Percentiles rank a stretch among this genome's conserved stretches.
These are phyloP conservation scores for Gavialis gangeticus DNA, from an alignment of 2,113 vertebrate genomes.

Conservation along the genomic window DNA sequence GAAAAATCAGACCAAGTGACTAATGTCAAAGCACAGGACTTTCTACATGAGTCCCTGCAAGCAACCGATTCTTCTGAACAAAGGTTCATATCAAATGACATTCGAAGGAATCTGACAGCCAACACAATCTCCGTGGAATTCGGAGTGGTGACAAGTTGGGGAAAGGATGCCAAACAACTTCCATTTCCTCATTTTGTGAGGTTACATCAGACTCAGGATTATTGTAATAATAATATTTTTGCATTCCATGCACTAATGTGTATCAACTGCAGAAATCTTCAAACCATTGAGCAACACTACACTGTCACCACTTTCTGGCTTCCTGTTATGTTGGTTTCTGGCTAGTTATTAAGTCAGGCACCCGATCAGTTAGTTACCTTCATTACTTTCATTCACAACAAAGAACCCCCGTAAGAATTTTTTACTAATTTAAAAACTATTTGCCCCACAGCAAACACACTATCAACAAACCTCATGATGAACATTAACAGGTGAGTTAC, in stretches of 20 bases:
- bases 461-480: background rate
- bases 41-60: background rate
- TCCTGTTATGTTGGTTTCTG: constrained; percentile 44
- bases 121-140: background rate
- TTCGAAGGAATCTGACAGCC: background rate
- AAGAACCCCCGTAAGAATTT: too few species aligned
- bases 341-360: background rate
- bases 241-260: background rate
- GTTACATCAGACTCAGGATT: background rate
- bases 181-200: background rate
- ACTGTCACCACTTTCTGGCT: constrained; percentile 21
- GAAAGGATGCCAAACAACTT: background rate
- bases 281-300: constrained; percentile 39
- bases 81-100: background rate
- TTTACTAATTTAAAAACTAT: background rate
- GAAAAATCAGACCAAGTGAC: background rate
- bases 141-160: background rate
- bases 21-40: background rate
- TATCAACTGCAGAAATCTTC: background rate
- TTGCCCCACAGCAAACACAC: background rate
- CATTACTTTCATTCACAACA: too few species aligned
- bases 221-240: background rate
- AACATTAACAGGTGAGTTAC: rapidly evolving
- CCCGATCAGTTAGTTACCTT: too few species aligned
- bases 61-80: background rate